Evolutionary conservation across 2,797 vertebrate genomes (phyloP).

Genomic region (Sandelia bainsii): DNA sequence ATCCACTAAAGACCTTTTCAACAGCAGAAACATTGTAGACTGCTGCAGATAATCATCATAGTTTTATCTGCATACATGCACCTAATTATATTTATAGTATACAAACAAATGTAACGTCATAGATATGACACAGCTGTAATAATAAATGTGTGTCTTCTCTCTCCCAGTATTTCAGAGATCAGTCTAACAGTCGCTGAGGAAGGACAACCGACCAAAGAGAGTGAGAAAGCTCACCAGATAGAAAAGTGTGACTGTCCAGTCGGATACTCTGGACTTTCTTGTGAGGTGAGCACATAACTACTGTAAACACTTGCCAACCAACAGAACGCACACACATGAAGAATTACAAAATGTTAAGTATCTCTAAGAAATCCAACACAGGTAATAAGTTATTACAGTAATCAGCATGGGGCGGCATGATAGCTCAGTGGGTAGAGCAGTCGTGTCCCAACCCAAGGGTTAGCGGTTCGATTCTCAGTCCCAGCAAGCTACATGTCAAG

Average conservation of each 20-base stretch:
- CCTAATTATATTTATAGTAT: neutral
- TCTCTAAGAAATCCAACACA: neutral
- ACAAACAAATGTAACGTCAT: neutral
- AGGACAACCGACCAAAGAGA: constrained; percentile 80
- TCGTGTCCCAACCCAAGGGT: too few species aligned
- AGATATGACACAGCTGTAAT: neutral
- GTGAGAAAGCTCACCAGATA: constrained; percentile 87
- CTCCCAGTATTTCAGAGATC: constrained; percentile 95
- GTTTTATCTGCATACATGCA: neutral
- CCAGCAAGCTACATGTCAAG: too few species aligned
- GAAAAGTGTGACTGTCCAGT: constrained; percentile 92
- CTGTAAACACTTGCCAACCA: neutral
- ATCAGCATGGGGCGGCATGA: too few species aligned
- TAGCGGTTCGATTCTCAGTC: too few species aligned
- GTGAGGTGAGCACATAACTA: constrained; percentile 88
- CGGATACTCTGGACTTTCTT: constrained; percentile 94
- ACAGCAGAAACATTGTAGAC: constrained; percentile 2
- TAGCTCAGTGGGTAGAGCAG: too few species aligned
- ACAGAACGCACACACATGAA: neutral
- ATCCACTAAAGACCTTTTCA: neutral
- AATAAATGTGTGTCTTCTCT: neutral
- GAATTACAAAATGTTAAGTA: neutral
- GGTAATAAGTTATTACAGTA: too few species aligned
- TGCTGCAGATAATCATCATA: neutral
- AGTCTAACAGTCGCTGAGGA: constrained; percentile 91